These are phyloP conservation scores for Amazona ochrocephala DNA, from an alignment of 2,797 vertebrate species.

Conservation along the genomic window DNA sequence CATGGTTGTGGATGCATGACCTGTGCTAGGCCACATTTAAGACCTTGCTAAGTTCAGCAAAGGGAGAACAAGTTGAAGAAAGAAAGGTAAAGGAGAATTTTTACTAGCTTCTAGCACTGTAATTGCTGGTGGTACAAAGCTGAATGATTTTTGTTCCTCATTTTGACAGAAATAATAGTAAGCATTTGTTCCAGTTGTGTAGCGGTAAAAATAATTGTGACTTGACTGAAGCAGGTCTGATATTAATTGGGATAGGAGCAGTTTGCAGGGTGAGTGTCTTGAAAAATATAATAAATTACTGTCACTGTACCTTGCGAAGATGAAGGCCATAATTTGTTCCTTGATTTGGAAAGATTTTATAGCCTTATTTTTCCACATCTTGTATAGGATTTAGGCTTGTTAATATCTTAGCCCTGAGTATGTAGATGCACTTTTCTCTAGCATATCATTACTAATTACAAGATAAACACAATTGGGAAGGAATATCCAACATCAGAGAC, in stretches of 20 bases:
- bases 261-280: conserved; percentile 2
- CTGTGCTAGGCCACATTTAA: background rate
- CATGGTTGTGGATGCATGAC: background rate
- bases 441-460: background rate
- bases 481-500: background rate
- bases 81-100: background rate
- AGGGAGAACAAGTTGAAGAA: background rate
- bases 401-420: background rate
- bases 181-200: conserved; percentile 1
- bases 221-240: background rate
- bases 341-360: conserved; percentile 33
- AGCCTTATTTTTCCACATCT: conserved; percentile 21
- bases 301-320: background rate
- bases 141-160: background rate
- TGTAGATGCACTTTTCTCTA: background rate
- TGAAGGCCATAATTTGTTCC: conserved; percentile 19
- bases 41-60: background rate
- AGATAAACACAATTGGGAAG: background rate
- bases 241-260: conserved; percentile 37
- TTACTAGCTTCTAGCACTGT: background rate
- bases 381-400: conserved; percentile 3
- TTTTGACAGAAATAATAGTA: background rate
- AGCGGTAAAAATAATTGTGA: background rate
- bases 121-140: background rate
- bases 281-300: conserved; percentile 48